Evolutionary conservation across 2,797 vertebrate genomes (phyloP).

Genomic region (Rhynchonycteris naso): DNA sequence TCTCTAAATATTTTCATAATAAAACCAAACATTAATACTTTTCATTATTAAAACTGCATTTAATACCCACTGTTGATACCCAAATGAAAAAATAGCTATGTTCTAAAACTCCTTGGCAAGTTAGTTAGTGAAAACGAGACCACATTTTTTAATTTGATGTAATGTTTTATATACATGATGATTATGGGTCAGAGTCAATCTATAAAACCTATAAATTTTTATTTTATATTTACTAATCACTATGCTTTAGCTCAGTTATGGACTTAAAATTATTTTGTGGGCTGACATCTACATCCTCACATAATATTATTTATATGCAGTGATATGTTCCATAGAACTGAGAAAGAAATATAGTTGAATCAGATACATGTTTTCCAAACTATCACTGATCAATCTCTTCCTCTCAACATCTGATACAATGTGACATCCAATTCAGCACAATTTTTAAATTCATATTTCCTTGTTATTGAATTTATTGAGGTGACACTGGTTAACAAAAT

Average conservation of each 20-base stretch:
- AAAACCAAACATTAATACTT: constrained; percentile 15
- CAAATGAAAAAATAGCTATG: constrained; percentile 31
- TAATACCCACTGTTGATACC: constrained; percentile 29
- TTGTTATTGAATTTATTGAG: too few species aligned
- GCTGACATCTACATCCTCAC: not conserved
- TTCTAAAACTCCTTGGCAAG: constrained; percentile 23
- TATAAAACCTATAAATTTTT: constrained; percentile 12
- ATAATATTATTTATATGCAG: not conserved
- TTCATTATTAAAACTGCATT: not conserved
- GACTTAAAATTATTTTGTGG: constrained; percentile 30
- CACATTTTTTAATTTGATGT: constrained; percentile 25
- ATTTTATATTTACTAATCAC: constrained; percentile 58
- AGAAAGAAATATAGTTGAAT: not conserved
- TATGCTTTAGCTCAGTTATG: not conserved
- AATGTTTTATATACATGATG: constrained; percentile 21
- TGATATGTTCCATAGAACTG: not conserved
- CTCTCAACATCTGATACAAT: not conserved
- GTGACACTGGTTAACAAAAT: too few species aligned
- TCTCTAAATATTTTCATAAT: not conserved
- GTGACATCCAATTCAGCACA: not conserved
- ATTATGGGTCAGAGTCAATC: not conserved
- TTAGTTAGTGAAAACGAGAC: constrained; percentile 10
- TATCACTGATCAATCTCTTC: not conserved
- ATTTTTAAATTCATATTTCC: not conserved
- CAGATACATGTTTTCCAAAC: not conserved